A percentile compares a stretch with the other conserved stretches of the same genome.
Evolutionary conservation across 2,113 vertebrate genomes (phyloP).

Genomic region (Pogonocichla stellata): DNA sequence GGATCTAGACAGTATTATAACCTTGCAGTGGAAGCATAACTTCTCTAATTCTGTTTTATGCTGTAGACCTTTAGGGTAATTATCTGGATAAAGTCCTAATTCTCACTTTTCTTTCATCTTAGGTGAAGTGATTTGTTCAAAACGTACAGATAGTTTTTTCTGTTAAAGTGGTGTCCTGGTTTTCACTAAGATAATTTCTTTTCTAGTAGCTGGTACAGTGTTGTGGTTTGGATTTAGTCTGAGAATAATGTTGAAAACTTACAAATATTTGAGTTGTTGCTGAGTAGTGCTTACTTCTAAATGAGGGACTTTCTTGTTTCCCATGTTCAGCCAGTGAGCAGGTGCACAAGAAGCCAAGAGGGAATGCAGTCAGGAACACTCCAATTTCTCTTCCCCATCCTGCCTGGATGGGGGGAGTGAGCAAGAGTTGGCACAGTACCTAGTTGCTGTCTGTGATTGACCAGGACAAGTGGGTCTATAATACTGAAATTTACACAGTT

Average conservation of each 20-base stretch:
- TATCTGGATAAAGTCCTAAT: background rate
- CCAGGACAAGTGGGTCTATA: background rate
- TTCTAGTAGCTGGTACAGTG: background rate
- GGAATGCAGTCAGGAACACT: background rate
- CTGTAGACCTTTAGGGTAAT: background rate
- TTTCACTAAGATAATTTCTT: background rate
- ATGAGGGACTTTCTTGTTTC: background rate
- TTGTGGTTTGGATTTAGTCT: background rate
- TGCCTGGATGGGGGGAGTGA: rapidly evolving
- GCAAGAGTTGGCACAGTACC: too few relatives aligned
- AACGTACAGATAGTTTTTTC: background rate
- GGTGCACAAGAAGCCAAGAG: background rate
- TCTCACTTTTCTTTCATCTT: background rate
- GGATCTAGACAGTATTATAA: background rate
- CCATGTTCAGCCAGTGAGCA: background rate
- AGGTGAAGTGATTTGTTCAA: background rate
- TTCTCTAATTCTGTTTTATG: background rate
- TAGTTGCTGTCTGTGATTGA: background rate
- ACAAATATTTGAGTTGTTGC: background rate
- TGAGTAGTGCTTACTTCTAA: background rate
- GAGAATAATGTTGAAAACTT: background rate
- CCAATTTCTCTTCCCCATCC: background rate
- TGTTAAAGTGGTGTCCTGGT: background rate
- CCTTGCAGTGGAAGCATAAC: background rate
- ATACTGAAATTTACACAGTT: background rate